Percentiles rank a stretch among this genome's conserved stretches.
These are phyloP conservation scores for Gryllus longicercus DNA, from an alignment of 2,888 invertebrate genomes.

Conservation along the genomic window DNA sequence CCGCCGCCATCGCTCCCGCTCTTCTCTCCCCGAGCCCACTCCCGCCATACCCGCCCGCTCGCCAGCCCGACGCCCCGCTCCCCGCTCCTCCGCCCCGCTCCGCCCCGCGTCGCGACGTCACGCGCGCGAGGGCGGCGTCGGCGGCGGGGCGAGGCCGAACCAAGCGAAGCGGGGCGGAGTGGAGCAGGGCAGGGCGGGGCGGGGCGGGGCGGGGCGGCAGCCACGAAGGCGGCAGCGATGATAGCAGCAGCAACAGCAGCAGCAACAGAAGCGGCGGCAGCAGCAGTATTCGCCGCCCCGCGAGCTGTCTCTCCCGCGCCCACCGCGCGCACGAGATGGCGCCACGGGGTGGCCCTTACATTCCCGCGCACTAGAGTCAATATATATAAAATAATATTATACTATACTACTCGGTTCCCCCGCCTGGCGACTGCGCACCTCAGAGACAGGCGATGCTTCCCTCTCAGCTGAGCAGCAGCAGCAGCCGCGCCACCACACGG, in stretches of 20 bases:
- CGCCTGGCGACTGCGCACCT: background rate
- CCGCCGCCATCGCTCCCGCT: conserved; percentile 29
- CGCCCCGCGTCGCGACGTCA: background rate
- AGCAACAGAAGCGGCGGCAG: background rate
- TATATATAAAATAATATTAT: background rate
- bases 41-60: conserved; percentile 26
- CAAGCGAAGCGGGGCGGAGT: too few species aligned
- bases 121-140: conserved; percentile 26
- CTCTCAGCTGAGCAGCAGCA: background rate
- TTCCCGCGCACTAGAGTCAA: conserved; percentile 35
- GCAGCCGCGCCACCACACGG: too few species aligned
- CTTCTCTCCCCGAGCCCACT: background rate
- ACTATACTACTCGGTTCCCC: background rate
- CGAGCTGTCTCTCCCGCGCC: background rate
- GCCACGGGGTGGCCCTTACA: conserved; percentile 27
- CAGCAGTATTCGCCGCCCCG: background rate
- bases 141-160: background rate
- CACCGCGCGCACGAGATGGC: background rate
- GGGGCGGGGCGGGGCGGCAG: background rate
- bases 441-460: background rate
- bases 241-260: background rate
- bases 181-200: too few species aligned
- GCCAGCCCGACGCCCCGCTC: background rate
- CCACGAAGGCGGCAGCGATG: background rate
- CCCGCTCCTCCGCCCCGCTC: background rate